Evolutionary conservation across 2,888 invertebrate genomes (phyloP), one percentile per base, ranked within the genome.

Genomic region (Leptarthrus brevirostris): DNA sequence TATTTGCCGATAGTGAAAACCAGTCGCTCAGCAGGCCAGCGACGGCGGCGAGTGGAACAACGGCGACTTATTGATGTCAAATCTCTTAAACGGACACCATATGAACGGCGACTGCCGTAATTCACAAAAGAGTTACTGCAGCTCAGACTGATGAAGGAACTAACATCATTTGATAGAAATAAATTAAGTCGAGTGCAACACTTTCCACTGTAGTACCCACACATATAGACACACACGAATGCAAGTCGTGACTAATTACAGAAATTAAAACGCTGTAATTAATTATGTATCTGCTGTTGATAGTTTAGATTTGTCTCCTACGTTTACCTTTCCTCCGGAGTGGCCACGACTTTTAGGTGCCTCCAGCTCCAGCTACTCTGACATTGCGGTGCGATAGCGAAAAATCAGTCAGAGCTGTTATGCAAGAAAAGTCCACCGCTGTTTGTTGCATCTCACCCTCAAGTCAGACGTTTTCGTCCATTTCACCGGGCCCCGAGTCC

Each of bases 231-330:
- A n/a, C 44, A 66, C 66, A 70, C 53, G 18, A 71, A 36, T 40
- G 61, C 69, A 83, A 84, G 81, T 84, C 84, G 84, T 84, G 84
- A 84, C 84, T 84, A 84, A 84, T 84, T 84, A 84, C 83, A 53
- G 74, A 84, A 84, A 84, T 84, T 84, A 84, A 84, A 84, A 84
- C 84, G 82, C 83, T 84, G 84, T 84, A 84, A 84, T 84, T 84
- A 84, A 84, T 84, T 84, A 84, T 84, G 84, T 84, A 84, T 84
- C 83, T 83, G 80, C 81, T 61, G 70, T 58, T 75, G 75, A 75
- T 73, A 73, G 64, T 71, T 70, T 73, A 70, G 73, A 75, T 71
- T 73, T 75, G 73, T 75, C 61, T 69, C 40, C 44, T 10, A 30
- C 12, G 2, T 52, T 14, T 24, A n/a, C 52, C 5, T 18, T 30